Evolutionary conservation across 2,888 invertebrate species (phyloP), one percentile per base, ranked within the genome.

Genomic region (Epinotia demarniana): DNA sequence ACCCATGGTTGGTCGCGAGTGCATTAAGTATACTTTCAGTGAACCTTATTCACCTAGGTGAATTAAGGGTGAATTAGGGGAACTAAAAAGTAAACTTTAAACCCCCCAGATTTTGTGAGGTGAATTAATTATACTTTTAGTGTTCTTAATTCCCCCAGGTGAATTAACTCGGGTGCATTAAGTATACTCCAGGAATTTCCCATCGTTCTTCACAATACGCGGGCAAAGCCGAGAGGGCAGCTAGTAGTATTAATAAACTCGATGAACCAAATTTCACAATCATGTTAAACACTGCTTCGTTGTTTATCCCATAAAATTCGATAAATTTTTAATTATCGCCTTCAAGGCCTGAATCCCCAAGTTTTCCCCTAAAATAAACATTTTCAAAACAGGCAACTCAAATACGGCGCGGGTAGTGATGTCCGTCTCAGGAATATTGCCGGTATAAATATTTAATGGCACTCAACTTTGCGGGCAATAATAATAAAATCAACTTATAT

Each of bases 361-460:
- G 49, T 66, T 75, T 72, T 72, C 61, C 43, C 71, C 66, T 73
- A 62, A 73, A 62, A 73, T 70, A 75, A 75, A 77, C 71, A 73
- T 76, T 76, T 71, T 57, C 64, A 67, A 68, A 76, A 69, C 69
- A 43, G 67, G 53, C 74, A 68, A 73, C 71, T 69, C 73, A 62
- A 76, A 74, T 76, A 78, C 74, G 74, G 53, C 74, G 53, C n/a
- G 53, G 53, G n/a, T 53, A 53, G 53, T 53, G 53, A 53, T 8
- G 53, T 16, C n/a, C 53, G 13, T 53, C 6, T 6, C n/a, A n/a
- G 53, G 13, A 53, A n/a, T 53, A 53, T n/a, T 49, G 6, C 49
- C 49, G 49, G 49, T 16, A 49, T 49, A 33, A 33, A 8, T 33
- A 49, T 16, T n/a, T 49, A 49, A 16, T 4, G 12, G 49, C 16